Evolutionary conservation across 2,113 vertebrate genomes (phyloP), one percentile per base, ranked within the genome.

Genomic region (Sinocyclocheilus rhinocerous): DNA sequence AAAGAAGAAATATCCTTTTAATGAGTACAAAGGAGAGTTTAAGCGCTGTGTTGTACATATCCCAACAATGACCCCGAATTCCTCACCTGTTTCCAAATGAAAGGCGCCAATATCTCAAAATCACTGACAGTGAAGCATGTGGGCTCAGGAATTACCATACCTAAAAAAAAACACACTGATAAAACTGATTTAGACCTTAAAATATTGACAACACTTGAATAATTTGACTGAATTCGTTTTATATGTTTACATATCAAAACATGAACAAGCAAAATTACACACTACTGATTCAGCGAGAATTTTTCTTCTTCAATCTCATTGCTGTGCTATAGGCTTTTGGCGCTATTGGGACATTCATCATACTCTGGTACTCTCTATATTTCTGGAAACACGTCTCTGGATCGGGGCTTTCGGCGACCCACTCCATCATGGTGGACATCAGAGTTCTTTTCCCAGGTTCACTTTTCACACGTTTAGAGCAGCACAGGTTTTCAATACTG

Each of bases 361-460:
- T 85, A 55, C 90, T 86, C 83, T 88, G 16, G n/a, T 39, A 67
- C 85, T 29, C 36, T 88, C 86, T 89, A 87, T 86, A 90, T 91
- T 92, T 90, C 90, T 90, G 84, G 48, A 84, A 84, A 81, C 72
- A 20, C 77, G 77, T 89, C 81, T 87, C 87, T 69, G 4, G 85
- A 85, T 86, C 55, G 55, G 48, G 63, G 63, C 84, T 78, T 80
- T 78, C n/a, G 63, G 59, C 80, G 33, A 87, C 90, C 89, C 91
- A 91, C 93, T 93, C 92, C 94, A 94, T 94, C 93, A 93, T 33
- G 84, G 76, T 86, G 75, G 92, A 95, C 93, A 92, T 93, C 92
- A 94, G 93, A 91, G 92, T 93, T 89, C 84, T 84, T 93, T 93
- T 90, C 90, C 91, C 76, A 85, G 77, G 91, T 86, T 91, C 90